Conservation (phyloP, 2,797 vertebrate genomes). For the Sebastes minor region DNA sequence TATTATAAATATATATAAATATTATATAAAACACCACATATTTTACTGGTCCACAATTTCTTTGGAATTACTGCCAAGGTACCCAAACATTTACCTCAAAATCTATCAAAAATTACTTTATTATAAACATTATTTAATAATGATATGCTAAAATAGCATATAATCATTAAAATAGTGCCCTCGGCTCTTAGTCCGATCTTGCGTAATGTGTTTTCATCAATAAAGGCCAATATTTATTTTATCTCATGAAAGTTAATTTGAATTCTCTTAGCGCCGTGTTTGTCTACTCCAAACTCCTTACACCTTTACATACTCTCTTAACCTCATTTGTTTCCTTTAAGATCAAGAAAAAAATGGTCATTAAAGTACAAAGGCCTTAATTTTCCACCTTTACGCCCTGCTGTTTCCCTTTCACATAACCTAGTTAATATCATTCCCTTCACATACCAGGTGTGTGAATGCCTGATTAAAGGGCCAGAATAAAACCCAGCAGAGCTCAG, state of each 20-base stretch:
- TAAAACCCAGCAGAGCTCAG: not conserved
- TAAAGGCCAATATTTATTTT: not conserved
- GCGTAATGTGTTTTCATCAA: not conserved
- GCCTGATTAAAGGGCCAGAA: not conserved
- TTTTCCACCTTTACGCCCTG: no score
- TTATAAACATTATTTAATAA: no score
- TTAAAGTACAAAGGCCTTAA: not conserved
- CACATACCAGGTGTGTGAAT: not conserved
- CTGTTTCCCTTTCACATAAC: no score
- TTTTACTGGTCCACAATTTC: no score
- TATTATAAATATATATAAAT: no score
- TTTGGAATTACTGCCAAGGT: no score
- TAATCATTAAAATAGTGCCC: no score
- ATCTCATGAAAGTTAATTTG: not conserved
- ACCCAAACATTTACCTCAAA: no score
- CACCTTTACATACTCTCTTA: not conserved
- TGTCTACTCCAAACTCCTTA: not conserved
- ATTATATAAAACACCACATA: no score
- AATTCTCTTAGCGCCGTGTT: not conserved
- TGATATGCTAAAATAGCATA: no score
- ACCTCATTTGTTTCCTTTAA: not conserved
- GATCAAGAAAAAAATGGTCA: not conserved
- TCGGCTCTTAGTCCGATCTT: not conserved
- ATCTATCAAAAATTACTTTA: no score
- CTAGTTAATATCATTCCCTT: no score